Evolutionary conservation across 2,113 vertebrate species (phyloP), one percentile per base, ranked within the genome.

Genomic region (Electrona antarctica): DNA sequence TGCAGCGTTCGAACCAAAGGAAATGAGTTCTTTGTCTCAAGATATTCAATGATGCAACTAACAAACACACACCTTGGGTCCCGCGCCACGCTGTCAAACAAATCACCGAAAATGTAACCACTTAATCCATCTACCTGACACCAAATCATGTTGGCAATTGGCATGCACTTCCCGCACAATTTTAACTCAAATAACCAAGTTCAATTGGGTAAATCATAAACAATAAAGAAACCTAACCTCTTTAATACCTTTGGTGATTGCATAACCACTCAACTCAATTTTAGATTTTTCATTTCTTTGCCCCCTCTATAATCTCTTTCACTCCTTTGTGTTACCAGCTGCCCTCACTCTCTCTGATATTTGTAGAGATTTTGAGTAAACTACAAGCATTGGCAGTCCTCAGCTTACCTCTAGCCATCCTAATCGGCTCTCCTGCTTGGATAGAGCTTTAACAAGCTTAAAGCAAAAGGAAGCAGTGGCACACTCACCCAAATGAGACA

Each of bases 371-470:
- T 66, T 78, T 66, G 57, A 81, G 58, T 62, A 73, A 73, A 64
- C 63, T 64, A 67, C 73, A 78, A 67, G 74, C 70, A 70, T 63
- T 33, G 71, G 33, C 67, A 73, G 65, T 8, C 2, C 76, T 81
- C 47, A 28, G 75, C 77, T 87, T 80, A 82, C 79, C 77, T 81
- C 76, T 82, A 71, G 72, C 67, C 74, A 51, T 69, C 73, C 79
- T 83, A 82, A 89, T 87, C 85, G 13, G 67, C 84, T 82, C 79
- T 76, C 56, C 46, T 72, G 80, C 79, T 71, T 47, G 49, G 66
- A 29, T 56, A 13, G n/a, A 47, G 45, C 13, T 21, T 55, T 68
- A 79, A 73, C 51, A 3, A 7, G 61, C 21, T 58, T 64, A 72
- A 29, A 49, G 61, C 12, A 60, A 15, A 52, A 60, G n/a, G 58